A percentile compares a stretch with the other conserved stretches of the same genome.
These are phyloP conservation scores for Dufourea novaeangliae DNA, from an alignment of 1,140 invertebrate genomes.

Conservation along the genomic window DNA sequence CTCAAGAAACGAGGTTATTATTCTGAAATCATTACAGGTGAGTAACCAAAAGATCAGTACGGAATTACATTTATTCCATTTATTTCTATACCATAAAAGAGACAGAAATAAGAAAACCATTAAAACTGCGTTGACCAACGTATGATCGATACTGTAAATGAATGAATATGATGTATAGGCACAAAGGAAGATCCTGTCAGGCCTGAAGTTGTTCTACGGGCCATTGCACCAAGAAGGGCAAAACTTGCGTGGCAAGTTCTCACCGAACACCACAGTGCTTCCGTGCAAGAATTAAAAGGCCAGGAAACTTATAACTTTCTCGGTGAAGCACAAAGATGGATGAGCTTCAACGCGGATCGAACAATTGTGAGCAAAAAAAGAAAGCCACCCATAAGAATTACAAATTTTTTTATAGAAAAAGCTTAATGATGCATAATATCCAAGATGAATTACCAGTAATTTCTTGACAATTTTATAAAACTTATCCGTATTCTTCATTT, in stretches of 20 bases:
- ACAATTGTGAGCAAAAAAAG: conserved; percentile 78
- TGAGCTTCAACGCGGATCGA: conserved; percentile 83
- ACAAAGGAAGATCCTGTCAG: conserved; percentile 24
- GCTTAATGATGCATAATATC: too few relatives aligned
- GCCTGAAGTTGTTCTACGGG: neutral
- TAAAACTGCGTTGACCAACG: neutral
- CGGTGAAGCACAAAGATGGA: conserved; percentile 83
- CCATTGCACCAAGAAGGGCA: conserved; percentile 48
- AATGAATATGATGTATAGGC: conserved; percentile 24
- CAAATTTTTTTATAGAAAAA: neutral
- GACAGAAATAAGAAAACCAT: conserved; percentile 3
- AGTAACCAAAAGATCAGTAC: neutral
- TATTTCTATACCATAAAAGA: neutral
- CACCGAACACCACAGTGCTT: conserved; percentile 80
- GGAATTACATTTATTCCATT: neutral
- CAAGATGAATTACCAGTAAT: too few relatives aligned
- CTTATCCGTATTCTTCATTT: too few relatives aligned
- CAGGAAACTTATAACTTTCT: conserved; percentile 76
- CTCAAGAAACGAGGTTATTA: conserved; percentile 59
- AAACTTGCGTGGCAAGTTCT: conserved; percentile 73
- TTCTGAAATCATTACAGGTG: conserved; percentile 63
- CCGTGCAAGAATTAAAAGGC: conserved; percentile 76
- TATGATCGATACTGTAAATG: neutral
- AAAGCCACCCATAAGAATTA: neutral
- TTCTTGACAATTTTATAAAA: too few relatives aligned